Conservation (phyloP, 2,888 invertebrate genomes). For the Crioceris asparagi region DNA sequence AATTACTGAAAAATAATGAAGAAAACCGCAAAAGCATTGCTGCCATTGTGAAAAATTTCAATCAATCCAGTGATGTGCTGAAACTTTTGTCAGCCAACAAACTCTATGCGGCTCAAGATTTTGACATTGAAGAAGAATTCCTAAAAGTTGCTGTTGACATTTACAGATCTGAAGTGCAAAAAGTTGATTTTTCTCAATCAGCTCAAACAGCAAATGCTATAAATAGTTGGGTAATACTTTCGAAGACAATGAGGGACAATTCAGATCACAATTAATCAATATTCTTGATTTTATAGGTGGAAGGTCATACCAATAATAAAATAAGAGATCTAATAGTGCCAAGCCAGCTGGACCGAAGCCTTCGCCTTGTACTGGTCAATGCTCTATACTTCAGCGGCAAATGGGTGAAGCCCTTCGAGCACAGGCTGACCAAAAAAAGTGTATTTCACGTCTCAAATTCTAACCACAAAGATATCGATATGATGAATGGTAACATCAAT, state of each 20-base stretch:
- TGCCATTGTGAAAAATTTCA: slow-evolving; percentile 12
- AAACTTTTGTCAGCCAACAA: slow-evolving; percentile 35
- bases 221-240: slow-evolving; percentile 10
- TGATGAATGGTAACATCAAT: slow-evolving; percentile 22
- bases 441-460: slow-evolving; percentile 22
- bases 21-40: slow-evolving; percentile 13
- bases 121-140: slow-evolving; percentile 43
- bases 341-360: slow-evolving; percentile 18
- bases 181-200: slow-evolving; percentile 23
- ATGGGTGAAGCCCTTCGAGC: slow-evolving; percentile 24
- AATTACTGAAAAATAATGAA: slow-evolving; percentile 16
- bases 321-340: slow-evolving; percentile 28
- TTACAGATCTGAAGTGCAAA: slow-evolving; percentile 35
- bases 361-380: slow-evolving; percentile 30
- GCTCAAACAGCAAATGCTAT: slow-evolving; percentile 23
- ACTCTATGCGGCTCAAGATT: slow-evolving; percentile 48
- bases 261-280: too few species aligned
- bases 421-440: slow-evolving; percentile 17
- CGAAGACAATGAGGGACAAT: too few species aligned
- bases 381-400: slow-evolving; percentile 32
- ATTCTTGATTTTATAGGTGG: too few species aligned
- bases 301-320: slow-evolving; percentile 30
- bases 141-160: slow-evolving; percentile 42
- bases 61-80: slow-evolving; percentile 12
- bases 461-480: slow-evolving; percentile 23